phyloP scores from a whole-genome alignment of 1,140 invertebrate genomes.

The Lanistes nyassanus region DNA sequence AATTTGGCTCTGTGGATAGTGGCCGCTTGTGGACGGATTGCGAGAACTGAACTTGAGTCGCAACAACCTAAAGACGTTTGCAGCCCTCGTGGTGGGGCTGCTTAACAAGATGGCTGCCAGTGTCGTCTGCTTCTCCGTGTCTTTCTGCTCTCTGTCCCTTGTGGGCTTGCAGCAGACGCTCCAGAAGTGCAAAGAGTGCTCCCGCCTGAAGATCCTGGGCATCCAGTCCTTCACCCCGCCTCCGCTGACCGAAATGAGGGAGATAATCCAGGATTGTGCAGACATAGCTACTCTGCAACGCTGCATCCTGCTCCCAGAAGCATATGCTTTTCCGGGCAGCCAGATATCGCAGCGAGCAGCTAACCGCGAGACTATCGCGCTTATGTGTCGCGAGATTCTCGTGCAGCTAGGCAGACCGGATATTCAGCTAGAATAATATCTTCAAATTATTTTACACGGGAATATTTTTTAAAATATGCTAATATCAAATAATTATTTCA shows the following conservation, averaged over 20 bases:
- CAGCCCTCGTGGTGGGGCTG: constrained; percentile 28
- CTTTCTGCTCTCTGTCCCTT: constrained; percentile 50
- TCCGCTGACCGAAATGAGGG: constrained; percentile 38
- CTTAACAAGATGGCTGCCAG: constrained; percentile 38
- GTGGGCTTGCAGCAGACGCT: constrained; percentile 35
- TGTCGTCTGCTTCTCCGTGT: constrained; percentile 54
- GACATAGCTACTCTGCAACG: constrained; percentile 53
- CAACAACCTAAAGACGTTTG: constrained; percentile 47
- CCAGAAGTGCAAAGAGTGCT: constrained; percentile 37
- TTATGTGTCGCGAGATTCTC: constrained; percentile 37
- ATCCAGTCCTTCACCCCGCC: constrained; percentile 56
- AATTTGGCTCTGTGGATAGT: constrained; percentile 20
- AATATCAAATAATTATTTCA: background rate
- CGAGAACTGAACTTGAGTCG: constrained; percentile 58
- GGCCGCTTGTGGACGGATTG: constrained; percentile 39
- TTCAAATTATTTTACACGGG: background rate
- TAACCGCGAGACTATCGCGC: constrained; percentile 38
- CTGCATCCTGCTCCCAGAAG: constrained; percentile 53
- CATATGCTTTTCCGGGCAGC: constrained; percentile 57
- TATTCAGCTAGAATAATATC: constrained; percentile 43
- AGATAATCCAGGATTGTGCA: constrained; percentile 44
- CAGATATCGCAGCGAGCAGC: constrained; percentile 44
- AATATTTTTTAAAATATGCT: background rate
- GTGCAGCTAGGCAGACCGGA: constrained; percentile 37
- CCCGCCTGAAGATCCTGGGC: constrained; percentile 43